Conservation (phyloP, 2,113 vertebrate species). For the Cyphomyrus discorhynchus region DNA sequence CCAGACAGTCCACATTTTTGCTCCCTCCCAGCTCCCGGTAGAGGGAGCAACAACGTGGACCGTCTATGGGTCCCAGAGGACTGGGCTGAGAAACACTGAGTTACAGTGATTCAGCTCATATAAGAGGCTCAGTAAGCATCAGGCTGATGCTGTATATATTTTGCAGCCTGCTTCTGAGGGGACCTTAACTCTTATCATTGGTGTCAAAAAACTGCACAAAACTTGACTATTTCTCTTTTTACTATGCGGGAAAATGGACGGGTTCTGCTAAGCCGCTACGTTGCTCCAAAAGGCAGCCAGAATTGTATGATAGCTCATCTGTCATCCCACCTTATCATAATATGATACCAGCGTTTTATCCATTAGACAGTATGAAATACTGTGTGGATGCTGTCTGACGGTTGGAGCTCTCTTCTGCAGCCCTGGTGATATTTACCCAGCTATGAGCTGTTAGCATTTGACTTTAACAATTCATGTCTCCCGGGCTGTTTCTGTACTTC, state of each 20-base stretch:
- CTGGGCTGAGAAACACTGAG: neutral
- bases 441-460: neutral
- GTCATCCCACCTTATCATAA: neutral
- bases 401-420: neutral
- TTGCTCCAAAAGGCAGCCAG: neutral
- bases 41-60: neutral
- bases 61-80: neutral
- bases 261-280: neutral
- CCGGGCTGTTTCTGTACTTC: neutral
- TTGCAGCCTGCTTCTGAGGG: neutral
- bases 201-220: slow-evolving; percentile 1
- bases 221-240: neutral
- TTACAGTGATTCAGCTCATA: neutral
- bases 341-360: neutral
- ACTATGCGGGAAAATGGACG: neutral
- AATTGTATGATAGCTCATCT: neutral
- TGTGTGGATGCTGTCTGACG: neutral
- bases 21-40: neutral
- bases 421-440: neutral
- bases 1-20: neutral
- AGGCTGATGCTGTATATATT: neutral
- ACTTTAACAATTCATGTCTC: neutral
- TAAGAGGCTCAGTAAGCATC: neutral
- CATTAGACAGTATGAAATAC: neutral
- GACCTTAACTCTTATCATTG: neutral